A percentile compares a stretch with the other conserved stretches of the same genome.
Conservation (phyloP, 2,888 invertebrate genomes). For the Lithophane semibrunnea region DNA sequence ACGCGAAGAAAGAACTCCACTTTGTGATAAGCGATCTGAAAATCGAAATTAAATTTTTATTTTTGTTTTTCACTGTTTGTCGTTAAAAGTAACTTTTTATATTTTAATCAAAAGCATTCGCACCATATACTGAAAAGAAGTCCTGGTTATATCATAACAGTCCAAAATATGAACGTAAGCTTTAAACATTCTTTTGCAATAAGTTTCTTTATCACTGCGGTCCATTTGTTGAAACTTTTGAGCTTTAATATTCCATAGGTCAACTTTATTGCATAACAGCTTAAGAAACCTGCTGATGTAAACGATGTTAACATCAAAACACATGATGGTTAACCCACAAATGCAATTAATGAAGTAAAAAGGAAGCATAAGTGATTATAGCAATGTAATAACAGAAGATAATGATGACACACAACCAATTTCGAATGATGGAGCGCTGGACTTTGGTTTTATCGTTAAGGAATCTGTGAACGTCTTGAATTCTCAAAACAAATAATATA, state of each 20-base stretch:
- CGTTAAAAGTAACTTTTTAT: neutral
- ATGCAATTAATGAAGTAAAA: neutral
- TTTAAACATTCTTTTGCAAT: constrained; percentile 22
- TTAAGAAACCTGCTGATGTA: constrained; percentile 19
- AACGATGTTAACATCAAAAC: constrained; percentile 30
- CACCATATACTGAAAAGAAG: constrained; percentile 13
- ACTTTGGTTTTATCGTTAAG: neutral
- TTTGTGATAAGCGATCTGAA: constrained; percentile 13
- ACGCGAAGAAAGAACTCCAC: constrained; percentile 10
- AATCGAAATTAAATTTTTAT: neutral
- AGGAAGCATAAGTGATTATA: neutral
- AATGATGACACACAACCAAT: constrained; percentile 23
- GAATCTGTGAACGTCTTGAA: constrained; percentile 30
- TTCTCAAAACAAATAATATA: constrained; percentile 9
- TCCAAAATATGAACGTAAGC: constrained; percentile 26
- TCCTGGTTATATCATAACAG: constrained; percentile 9
- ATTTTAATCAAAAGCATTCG: neutral
- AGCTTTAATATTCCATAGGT: constrained; percentile 39
- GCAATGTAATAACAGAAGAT: neutral
- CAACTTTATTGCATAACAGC: constrained; percentile 31
- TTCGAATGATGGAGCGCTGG: constrained; percentile 8
- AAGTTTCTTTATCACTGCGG: neutral
- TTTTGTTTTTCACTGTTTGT: neutral
- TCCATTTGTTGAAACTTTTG: neutral
- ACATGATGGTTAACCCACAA: neutral